Conservation (phyloP, 2,113 vertebrate genomes). For the Melanocharis versteri region DNA sequence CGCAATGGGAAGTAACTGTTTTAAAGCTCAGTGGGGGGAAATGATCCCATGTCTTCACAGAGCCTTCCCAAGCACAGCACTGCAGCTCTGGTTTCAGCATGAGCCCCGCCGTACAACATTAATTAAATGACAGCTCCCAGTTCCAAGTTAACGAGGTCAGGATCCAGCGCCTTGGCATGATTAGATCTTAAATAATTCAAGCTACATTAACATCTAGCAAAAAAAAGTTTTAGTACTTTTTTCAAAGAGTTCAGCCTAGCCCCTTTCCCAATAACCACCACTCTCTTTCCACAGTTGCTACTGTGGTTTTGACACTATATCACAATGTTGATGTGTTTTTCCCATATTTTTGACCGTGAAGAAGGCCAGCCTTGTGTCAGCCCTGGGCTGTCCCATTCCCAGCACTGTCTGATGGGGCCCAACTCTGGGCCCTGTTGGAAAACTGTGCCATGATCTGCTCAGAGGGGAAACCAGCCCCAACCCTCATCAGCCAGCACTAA, state of each 20-base stretch:
- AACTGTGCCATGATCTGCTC: neutral
- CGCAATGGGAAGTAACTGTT: neutral
- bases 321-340: neutral
- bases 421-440: neutral
- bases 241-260: neutral
- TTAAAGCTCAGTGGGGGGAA: neutral
- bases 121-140: neutral
- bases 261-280: neutral
- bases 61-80: neutral
- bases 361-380: neutral
- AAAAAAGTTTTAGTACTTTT: neutral
- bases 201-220: neutral
- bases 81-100: neutral
- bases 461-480: neutral
- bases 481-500: neutral
- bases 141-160: neutral
- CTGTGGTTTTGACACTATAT: neutral
- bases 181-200: slow-evolving; percentile 12
- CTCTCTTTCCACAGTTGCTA: neutral
- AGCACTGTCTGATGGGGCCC: neutral
- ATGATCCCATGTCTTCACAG: neutral
- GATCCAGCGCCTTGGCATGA: neutral
- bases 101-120: neutral
- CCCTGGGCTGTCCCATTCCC: neutral
- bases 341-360: neutral